Conservation (phyloP, 2,888 invertebrate genomes). For the Cantharis rustica region DNA sequence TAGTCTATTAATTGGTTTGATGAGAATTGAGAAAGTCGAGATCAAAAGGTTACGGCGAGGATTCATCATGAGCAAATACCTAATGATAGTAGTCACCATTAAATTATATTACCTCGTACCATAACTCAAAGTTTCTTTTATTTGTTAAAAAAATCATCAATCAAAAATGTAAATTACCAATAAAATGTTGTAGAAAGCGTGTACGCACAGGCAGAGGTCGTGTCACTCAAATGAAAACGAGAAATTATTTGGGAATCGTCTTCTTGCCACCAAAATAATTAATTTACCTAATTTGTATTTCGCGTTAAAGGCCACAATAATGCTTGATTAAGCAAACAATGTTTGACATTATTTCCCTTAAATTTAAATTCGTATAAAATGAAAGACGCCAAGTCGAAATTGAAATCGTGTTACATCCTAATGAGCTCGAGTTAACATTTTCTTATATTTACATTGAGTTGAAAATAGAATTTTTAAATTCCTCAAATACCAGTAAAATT, state of each 20-base stretch:
- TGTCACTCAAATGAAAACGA: not conserved
- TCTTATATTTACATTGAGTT: not conserved
- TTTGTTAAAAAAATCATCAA: not conserved
- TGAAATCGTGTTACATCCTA: not conserved
- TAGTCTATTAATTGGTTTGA: conserved; percentile 10
- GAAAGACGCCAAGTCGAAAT: not conserved
- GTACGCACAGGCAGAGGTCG: not conserved
- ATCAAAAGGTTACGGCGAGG: conserved; percentile 10
- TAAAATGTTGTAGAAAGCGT: not conserved
- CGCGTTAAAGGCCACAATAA: not conserved
- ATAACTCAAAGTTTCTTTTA: not conserved
- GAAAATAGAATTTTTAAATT: not conserved
- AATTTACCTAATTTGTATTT: not conserved
- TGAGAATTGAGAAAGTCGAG: conserved; percentile 13
- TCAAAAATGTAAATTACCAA: not conserved
- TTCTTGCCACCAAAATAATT: not conserved
- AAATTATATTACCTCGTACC: not conserved
- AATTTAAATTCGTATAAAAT: not conserved
- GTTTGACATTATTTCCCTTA: not conserved
- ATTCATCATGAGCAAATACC: not conserved
- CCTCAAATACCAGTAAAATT: not conserved
- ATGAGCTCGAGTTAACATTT: not conserved
- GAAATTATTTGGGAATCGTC: not conserved
- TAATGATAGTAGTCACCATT: not conserved
- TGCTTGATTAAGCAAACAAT: not conserved